Evolutionary conservation across 1,140 invertebrate species (phyloP), one percentile per base, ranked within the genome.

Genomic region (Drosophila ananassae): DNA sequence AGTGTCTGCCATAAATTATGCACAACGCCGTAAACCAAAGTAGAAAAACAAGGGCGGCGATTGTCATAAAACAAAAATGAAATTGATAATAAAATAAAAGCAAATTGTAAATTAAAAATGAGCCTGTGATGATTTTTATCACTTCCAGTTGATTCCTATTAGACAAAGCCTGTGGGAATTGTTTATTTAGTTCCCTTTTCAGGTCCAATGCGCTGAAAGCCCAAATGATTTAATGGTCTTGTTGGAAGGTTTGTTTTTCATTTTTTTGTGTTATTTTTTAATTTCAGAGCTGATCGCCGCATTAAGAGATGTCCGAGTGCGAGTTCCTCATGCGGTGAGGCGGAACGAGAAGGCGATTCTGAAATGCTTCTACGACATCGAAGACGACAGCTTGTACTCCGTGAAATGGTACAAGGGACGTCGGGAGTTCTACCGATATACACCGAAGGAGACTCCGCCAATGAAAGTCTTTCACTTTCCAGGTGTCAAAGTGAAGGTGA

Each of bases 391-490:
- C 41, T 93, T 97, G 12, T 97, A 97, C 90, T 96, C 96, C 0
- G 95, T 97, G 69, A 95, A 97, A 92, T 97, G 96, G 96, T 97
- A 97, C 85, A 94, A 96, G 51, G 96, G 96, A 44, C 94, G 93
- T 76, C 93, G 94, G 21, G 96, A 97, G 79, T 96, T 97, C 92
- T 97, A 96, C 89, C 93, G 96, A 75, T 96, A 94, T 82, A 95
- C 95, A 3, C 96, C 96, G 0, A 96, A 94, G 57, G 95, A 96
- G 73, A 94, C 92, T 28, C 96, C 96, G 1, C 93, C 94, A 1
- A 96, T 94, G 6, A 96, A 96, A 89, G 94, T 95, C 25, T 97
- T 97, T 85, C 94, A 94, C 21, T 93, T 96, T 21, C 91, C 94
- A 5, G 96, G 96, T 55, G 94, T 97, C 12, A 93, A 95, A 91